phyloP scores from a whole-genome alignment of 2,797 vertebrate species.

The Toxotes lorentzi region DNA sequence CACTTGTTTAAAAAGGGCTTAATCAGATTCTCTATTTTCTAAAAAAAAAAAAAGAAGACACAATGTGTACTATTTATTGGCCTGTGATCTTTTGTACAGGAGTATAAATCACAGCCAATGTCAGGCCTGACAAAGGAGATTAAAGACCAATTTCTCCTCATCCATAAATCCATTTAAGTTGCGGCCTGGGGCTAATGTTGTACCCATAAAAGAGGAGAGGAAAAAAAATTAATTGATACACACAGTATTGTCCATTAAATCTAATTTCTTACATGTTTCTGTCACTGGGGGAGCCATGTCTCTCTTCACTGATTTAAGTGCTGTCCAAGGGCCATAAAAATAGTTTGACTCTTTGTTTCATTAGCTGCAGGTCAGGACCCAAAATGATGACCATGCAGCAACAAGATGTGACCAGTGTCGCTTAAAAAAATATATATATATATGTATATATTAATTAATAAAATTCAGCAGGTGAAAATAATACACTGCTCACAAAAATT shows the following conservation, averaged over 20 bases:
- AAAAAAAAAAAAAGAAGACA: not conserved
- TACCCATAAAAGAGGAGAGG: slow-evolving; percentile 43
- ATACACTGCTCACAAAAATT: too few relatives aligned
- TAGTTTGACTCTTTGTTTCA: not conserved
- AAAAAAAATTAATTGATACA: slow-evolving; percentile 41
- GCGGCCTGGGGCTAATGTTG: slow-evolving; percentile 40
- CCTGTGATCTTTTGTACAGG: slow-evolving; percentile 24
- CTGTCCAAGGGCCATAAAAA: not conserved
- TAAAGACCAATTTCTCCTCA: slow-evolving; percentile 39
- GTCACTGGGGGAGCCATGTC: not conserved
- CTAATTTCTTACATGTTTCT: slow-evolving; percentile 26
- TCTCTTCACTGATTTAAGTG: slow-evolving; percentile 20
- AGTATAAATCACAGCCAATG: slow-evolving; percentile 26
- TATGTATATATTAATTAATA: too few relatives aligned
- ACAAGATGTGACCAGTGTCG: not conserved
- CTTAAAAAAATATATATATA: not conserved
- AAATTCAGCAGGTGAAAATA: not conserved
- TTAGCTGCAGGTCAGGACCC: not conserved
- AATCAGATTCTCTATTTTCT: not conserved
- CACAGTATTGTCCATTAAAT: slow-evolving; percentile 35
- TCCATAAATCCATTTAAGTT: slow-evolving; percentile 35
- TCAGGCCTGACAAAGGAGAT: slow-evolving; percentile 19
- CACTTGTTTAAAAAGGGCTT: not conserved
- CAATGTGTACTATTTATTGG: slow-evolving; percentile 8
- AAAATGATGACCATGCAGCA: not conserved